These are phyloP conservation scores for Epinephelus awoara DNA, from an alignment of 2,797 vertebrate species.

Conservation along the genomic window DNA sequence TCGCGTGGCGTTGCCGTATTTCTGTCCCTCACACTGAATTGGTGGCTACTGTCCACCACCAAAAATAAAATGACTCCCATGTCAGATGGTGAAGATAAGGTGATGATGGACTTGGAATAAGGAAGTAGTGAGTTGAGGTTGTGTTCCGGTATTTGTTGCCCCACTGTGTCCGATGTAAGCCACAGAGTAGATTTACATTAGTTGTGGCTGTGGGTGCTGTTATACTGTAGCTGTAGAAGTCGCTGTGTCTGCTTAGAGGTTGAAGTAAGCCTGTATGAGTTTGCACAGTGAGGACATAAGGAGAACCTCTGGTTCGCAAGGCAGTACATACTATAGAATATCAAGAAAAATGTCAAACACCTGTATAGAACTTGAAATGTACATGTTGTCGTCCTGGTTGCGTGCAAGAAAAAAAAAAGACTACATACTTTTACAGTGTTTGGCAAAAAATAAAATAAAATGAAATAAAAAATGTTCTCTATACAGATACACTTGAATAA, in stretches of 20 bases:
- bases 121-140: slow-evolving; percentile 79
- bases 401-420: slow-evolving; percentile 27
- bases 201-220: slow-evolving; percentile 76
- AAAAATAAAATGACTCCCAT: slow-evolving; percentile 72
- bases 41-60: slow-evolving; percentile 67
- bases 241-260: slow-evolving; percentile 73
- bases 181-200: slow-evolving; percentile 63
- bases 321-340: slow-evolving; percentile 60
- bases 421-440: slow-evolving; percentile 29
- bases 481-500: not conserved
- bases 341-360: slow-evolving; percentile 33
- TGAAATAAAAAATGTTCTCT: not conserved
- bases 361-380: slow-evolving; percentile 46
- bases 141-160: slow-evolving; percentile 81
- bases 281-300: slow-evolving; percentile 83
- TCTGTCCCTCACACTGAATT: slow-evolving; percentile 75
- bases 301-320: slow-evolving; percentile 75
- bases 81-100: slow-evolving; percentile 72
- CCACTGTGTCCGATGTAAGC: slow-evolving; percentile 83
- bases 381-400: slow-evolving; percentile 45
- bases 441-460: not conserved
- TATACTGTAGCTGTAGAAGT: slow-evolving; percentile 67
- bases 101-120: slow-evolving; percentile 77
- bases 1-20: slow-evolving; percentile 67
- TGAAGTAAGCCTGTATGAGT: slow-evolving; percentile 74